Evolutionary conservation across 2,888 invertebrate genomes (phyloP), one percentile per base, ranked within the genome.

Genomic region (Halocaridina rubra): DNA sequence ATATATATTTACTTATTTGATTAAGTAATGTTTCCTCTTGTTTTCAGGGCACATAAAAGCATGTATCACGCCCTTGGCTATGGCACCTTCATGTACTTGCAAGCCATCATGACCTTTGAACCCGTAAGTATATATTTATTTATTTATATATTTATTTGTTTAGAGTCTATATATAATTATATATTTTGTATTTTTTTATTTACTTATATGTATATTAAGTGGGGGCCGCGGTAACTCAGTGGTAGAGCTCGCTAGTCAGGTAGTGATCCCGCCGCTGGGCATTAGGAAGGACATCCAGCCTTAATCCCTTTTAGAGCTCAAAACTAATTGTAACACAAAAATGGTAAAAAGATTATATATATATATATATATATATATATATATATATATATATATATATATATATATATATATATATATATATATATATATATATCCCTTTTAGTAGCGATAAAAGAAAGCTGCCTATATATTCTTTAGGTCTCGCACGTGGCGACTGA

Each of bases 61-160:
- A 94, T 98, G 92, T 98, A 98, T 90, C 98, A 98, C 91, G 95
- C 98, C 0, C 92, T 98, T 81, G 98, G 98, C 1, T 93, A 94
- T 88, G 94, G 96, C 3, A 96, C 97, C 33, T 97, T 98, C 90
- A 93, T 95, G 89, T 98, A 96, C 90, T 93, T 98, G 53, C 97
- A 98, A 90, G 98, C 98, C 0, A 94, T 97, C 90, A 93, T 99
- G 90, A 98, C 98, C 1, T 97, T 97, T 90, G 98, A 98, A 90
- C 94, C 94, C 89, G 93, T 93, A 90, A 91, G 90, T 89, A 27
- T 72, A 53, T 13, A 67, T n/a, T n/a, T n/a, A n/a, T n/a, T n/a
- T 13, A 4, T 53, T 1, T 53, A 53, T 53, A 53, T 53, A 53
- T 53, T n/a, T 53, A 53, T 53, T n/a, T 53, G 19, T 53, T n/a